A percentile compares a stretch with the other conserved stretches of the same genome.
These are phyloP conservation scores for Carposina sasakii DNA, from an alignment of 1,140 invertebrate genomes.

Conservation along the genomic window DNA sequence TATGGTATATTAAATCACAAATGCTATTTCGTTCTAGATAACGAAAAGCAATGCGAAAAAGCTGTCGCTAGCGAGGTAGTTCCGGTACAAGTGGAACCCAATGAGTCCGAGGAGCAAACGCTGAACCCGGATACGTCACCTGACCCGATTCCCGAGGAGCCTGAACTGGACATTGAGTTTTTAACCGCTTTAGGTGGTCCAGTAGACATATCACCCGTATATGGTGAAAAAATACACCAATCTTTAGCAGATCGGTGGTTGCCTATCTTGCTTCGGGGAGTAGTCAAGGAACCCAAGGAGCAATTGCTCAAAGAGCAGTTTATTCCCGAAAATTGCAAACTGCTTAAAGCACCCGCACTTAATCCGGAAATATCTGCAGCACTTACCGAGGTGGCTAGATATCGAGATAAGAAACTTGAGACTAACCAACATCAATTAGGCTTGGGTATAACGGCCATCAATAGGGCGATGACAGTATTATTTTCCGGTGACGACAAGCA, in stretches of 20 bases:
- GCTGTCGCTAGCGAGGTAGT: background rate
- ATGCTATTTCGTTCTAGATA: no score
- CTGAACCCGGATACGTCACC: no score
- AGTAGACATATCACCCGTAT: background rate
- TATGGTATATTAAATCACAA: no score
- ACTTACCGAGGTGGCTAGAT: background rate
- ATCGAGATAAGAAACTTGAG: conserved; percentile 4
- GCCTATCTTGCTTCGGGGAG: no score
- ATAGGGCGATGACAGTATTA: conserved; percentile 2
- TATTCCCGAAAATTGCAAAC: conserved; percentile 1
- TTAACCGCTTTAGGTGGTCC: background rate
- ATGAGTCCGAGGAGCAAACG: background rate
- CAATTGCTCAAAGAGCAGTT: background rate
- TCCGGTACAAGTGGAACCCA: background rate
- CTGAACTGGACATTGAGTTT: background rate
- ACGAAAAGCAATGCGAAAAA: no score
- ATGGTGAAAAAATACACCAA: background rate
- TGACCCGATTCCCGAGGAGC: background rate
- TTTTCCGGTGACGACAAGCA: conserved; percentile 4
- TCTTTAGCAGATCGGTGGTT: background rate
- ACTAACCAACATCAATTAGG: conserved; percentile 6
- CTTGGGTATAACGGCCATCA: conserved; percentile 4
- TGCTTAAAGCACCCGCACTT: background rate
- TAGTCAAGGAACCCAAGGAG: conserved; percentile 4
- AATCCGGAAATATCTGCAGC: conserved; percentile 3